A percentile compares a stretch with the other conserved stretches of the same genome.
Evolutionary conservation across 2,888 invertebrate species (phyloP).

Genomic region (Xestia c-nigrum): DNA sequence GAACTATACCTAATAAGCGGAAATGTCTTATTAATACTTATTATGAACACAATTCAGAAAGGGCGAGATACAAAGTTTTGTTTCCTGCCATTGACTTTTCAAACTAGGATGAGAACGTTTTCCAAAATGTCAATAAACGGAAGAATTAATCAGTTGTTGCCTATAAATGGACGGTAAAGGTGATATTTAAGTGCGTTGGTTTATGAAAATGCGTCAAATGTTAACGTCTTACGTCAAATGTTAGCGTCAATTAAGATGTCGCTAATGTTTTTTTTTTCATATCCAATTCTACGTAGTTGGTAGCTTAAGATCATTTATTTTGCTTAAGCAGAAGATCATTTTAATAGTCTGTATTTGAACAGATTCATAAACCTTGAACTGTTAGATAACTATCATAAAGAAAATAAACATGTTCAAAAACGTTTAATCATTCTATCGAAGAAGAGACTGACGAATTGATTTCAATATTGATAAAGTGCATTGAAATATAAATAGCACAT

Average conservation of each 20-base stretch:
- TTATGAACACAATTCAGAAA: conserved; percentile 16
- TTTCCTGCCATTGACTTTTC: conserved; percentile 56
- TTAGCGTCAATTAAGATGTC: background rate
- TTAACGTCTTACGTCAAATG: conserved; percentile 11
- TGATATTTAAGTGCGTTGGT: background rate
- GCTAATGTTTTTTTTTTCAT: background rate
- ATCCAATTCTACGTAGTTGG: background rate
- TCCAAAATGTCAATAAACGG: background rate
- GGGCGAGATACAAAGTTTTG: background rate
- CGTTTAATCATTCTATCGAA: conserved; percentile 4
- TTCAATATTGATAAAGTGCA: conserved; percentile 22
- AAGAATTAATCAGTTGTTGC: conserved; percentile 4
- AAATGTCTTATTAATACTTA: background rate
- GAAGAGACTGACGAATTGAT: conserved; percentile 25
- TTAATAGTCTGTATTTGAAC: background rate
- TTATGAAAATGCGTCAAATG: background rate
- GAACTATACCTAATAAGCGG: conserved; percentile 25
- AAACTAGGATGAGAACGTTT: conserved; percentile 12
- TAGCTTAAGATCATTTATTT: background rate
- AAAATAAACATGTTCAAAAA: conserved; percentile 29
- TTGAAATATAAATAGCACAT: conserved; percentile 14
- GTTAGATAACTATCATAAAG: conserved; percentile 14
- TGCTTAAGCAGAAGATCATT: background rate
- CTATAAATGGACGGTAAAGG: background rate
- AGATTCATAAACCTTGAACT: conserved; percentile 8